These are phyloP conservation scores for Pipistrellus nathusii DNA, from an alignment of 2,797 vertebrate species.

Conservation along the genomic window DNA sequence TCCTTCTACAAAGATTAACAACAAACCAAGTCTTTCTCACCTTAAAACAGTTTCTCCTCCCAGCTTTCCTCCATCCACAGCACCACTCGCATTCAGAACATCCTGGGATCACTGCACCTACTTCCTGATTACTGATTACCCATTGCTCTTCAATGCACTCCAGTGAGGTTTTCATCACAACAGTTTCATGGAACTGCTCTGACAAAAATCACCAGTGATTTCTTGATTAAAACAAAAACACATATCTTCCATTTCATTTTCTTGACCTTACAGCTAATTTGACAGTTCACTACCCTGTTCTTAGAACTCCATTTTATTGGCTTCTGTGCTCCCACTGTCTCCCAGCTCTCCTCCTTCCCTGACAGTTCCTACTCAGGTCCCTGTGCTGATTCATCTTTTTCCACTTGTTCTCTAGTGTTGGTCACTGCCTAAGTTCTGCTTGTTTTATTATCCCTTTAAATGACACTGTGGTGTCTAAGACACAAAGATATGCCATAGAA, in stretches of 20 bases:
- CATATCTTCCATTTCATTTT: neutral
- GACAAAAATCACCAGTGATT: neutral
- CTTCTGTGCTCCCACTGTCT: neutral
- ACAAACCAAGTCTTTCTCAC: neutral
- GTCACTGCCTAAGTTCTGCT: neutral
- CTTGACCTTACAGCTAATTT: neutral
- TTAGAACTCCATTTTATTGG: neutral
- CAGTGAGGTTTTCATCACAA: neutral
- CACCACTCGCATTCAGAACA: neutral
- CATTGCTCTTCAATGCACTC: neutral
- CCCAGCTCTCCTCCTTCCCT: neutral
- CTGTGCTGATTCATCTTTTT: neutral
- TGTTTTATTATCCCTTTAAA: neutral
- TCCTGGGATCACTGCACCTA: too few species aligned
- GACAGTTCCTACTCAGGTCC: neutral
- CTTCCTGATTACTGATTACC: neutral
- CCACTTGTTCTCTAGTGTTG: neutral
- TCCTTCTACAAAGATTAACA: neutral
- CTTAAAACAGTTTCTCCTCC: neutral
- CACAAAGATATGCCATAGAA: neutral
- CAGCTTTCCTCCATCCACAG: neutral
- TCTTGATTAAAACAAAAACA: conserved; percentile 15
- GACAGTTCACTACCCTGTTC: neutral
- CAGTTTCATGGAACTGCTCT: neutral
- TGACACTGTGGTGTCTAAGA: neutral